A percentile compares a stretch with the other conserved stretches of the same genome.
These are phyloP conservation scores for Rhinatrema bivittatum DNA, from an alignment of 2,797 vertebrate genomes.

Conservation along the genomic window DNA sequence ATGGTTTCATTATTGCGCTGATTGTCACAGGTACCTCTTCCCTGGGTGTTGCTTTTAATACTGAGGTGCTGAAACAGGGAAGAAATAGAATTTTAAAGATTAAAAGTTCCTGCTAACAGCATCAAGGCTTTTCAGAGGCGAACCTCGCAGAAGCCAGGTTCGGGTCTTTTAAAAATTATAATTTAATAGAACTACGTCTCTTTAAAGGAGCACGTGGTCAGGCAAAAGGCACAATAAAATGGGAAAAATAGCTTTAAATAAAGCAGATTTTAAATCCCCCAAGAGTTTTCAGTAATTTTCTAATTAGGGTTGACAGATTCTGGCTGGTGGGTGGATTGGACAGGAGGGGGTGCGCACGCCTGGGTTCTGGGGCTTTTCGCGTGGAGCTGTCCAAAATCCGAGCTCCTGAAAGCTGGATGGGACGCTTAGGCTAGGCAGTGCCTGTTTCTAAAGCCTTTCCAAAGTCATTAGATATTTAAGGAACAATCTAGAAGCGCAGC, in stretches of 20 bases:
- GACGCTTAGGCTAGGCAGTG: too few relatives aligned
- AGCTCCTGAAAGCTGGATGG: constrained; percentile 26
- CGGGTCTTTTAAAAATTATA: too few relatives aligned
- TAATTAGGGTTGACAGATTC: constrained; percentile 27
- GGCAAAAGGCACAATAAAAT: constrained; percentile 22
- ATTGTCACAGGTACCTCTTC: constrained; percentile 32
- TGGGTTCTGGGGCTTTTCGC: background rate
- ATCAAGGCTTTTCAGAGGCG: background rate
- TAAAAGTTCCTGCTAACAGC: background rate
- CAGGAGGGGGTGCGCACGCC: background rate
- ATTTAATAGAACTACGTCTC: too few relatives aligned
- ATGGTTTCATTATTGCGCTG: constrained; percentile 44
- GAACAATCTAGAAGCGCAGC: too few relatives aligned
- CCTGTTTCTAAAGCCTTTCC: too few relatives aligned
- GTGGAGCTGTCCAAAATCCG: constrained; percentile 26
- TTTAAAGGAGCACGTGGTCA: constrained; percentile 21
- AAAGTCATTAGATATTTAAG: too few relatives aligned
- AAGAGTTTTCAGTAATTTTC: constrained; percentile 27
- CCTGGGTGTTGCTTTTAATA: constrained; percentile 8
- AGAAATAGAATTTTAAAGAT: background rate
- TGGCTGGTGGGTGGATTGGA: constrained; percentile 21
- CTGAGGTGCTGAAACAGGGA: background rate
- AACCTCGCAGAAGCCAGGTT: too few relatives aligned
- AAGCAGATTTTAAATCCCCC: constrained; percentile 16
- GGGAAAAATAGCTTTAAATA: constrained; percentile 24